Base-by-base conservation (phyloP, 2,113 vertebrate species). In the Parotia lawesii region DNA sequence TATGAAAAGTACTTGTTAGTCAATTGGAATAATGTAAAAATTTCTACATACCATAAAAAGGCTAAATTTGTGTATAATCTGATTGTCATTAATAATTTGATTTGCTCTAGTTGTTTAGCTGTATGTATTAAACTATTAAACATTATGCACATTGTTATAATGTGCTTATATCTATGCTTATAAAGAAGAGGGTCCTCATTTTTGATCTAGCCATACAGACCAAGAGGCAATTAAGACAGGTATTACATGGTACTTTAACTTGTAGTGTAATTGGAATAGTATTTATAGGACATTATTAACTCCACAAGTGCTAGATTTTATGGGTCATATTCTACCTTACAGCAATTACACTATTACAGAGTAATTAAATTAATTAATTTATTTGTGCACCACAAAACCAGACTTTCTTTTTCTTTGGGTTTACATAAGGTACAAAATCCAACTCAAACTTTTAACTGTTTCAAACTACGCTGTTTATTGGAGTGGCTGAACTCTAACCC, bases 281-380 rank as follows among this genome's bases (percentile, higher is more conserved):
- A 95, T 97, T 96, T 96, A 87, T 71, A 82, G 48, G 48, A 74
- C 79, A 96, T 94, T 96, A 97, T 94, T 95, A 96, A 93, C 69
- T 71, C 40, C 50, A 19, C 54, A 96, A 91, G 92, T 95, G 66
- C 71, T 93, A 85, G 38, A 87, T 94, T 96, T 96, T 91, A 94
- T 89, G 42, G 21, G 15, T 91, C n/a, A 50, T 37, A 76, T 78
- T 95, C 64, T 94, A 85, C 56, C 69, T 86, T 71, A 44, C 28
- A 95, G 87, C 45, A 95, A 90, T 96, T 93, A 86, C 61, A 87
- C 29, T 95, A 88, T 96, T 97, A 92, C 25, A 60, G 58, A 92
- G 24, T 95, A 96, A 95, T 97, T 95, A 72, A 57, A 83, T 37
- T 7, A 96, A 89, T 95, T 95, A 83, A 62, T 88, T 95, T 85